Evolutionary conservation across 2,888 invertebrate genomes (phyloP).

Genomic region (Petrolisthes cinctipes): DNA sequence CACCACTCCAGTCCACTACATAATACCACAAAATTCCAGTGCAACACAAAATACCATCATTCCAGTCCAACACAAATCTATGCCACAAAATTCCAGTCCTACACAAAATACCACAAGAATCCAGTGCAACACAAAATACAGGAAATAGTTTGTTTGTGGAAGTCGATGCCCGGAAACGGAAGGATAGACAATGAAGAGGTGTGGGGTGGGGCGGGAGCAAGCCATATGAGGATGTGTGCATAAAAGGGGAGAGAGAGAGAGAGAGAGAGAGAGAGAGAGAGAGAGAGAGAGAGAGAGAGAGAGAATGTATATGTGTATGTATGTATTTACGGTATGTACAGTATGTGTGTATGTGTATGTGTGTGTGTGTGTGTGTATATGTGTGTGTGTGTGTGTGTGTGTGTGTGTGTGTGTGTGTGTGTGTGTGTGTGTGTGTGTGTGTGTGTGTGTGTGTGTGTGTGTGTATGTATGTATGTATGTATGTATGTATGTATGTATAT

Average conservation of each 20-base stretch:
- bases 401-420: too few species aligned
- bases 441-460: too few species aligned
- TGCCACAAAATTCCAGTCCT: neutral
- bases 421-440: too few species aligned
- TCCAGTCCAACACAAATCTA: neutral
- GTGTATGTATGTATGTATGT: too few species aligned
- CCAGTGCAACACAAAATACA: neutral
- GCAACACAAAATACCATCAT: neutral
- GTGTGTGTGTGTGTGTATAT: too few species aligned
- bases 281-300: neutral
- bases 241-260: neutral
- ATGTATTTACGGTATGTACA: too few species aligned
- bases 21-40: neutral
- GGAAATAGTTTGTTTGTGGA: constrained; percentile 4
- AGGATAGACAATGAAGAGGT: neutral
- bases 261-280: neutral
- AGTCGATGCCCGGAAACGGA: constrained; percentile 11
- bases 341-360: too few species aligned
- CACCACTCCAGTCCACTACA: neutral
- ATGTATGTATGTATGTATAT: too few species aligned
- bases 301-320: too few species aligned
- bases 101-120: neutral
- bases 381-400: too few species aligned
- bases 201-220: neutral
- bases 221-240: neutral